Evolutionary conservation across 1,140 invertebrate species (phyloP), one percentile per base, ranked within the genome.

Genomic region (Sycobia sp.): DNA sequence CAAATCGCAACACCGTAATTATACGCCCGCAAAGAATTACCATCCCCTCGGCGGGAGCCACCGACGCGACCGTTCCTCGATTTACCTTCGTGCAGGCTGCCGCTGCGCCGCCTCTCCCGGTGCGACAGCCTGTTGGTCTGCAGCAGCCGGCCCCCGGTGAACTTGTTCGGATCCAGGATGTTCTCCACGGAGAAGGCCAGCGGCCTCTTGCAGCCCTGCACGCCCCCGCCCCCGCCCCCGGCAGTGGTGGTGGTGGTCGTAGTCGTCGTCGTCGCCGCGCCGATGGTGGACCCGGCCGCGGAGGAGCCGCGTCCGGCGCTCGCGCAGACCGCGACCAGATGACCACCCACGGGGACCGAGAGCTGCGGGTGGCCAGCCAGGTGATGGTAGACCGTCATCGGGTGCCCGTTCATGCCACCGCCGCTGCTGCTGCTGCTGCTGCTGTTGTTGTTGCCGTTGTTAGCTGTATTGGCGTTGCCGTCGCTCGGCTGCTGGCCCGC

Each of bases 151-250:
- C 74, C 83, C 4, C 92, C 92, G 9, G 91, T 94, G 75, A 95
- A 95, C 77, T 95, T 95, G 63, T 89, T 94, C 0, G 93, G 93
- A 75, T 95, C 92, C 32, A 96, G 80, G 58, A 96, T 95, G 75
- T 96, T 95, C 78, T 95, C 93, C 5, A 96, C 93, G 4, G 92
- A 94, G 78, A 95, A 96, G 0, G 91, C 90, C 50, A 93, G 79
- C 46, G 87, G 82, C 71, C 84, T 65, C 65, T 79, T 79, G 60
- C 68, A 74, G 10, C 62, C 62, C 51, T 71, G 73, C 0, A 75
- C 77, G 14, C 4, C n/a, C n/a, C 23, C 14, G 25, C 1, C 3
- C 25, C 25, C n/a, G n/a, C n/a, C n/a, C n/a, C 29, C 29, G 29
- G 29, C 29, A 7, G 47, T n/a, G 3, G 7, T 23, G 1, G 43